phyloP scores from a whole-genome alignment of 2,888 invertebrate genomes.

The Laothoe populi region DNA sequence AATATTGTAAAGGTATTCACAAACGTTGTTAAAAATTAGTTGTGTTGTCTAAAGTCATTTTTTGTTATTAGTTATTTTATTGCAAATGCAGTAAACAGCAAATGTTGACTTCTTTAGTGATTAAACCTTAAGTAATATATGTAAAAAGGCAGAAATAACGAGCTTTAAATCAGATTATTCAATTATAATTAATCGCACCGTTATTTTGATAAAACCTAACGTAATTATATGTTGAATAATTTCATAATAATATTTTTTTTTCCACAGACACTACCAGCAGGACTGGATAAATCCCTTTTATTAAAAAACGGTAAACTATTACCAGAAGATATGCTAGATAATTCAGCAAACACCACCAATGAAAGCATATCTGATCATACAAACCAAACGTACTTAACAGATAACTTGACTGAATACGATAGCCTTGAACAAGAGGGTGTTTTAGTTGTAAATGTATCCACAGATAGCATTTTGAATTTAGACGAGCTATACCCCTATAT shows the following conservation, averaged over 20 bases:
- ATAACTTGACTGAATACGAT: conserved; percentile 77
- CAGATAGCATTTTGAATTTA: conserved; percentile 75
- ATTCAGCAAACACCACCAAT: conserved; percentile 49
- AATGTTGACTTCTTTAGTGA: too few species aligned
- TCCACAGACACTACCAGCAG: conserved; percentile 67
- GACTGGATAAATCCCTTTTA: conserved; percentile 70
- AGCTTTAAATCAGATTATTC: too few species aligned
- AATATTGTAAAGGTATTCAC: neutral
- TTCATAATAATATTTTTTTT: conserved; percentile 11
- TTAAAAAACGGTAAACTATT: conserved; percentile 76
- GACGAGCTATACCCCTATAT: conserved; percentile 75
- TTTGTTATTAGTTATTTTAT: too few species aligned
- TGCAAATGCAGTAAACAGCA: too few species aligned
- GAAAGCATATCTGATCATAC: conserved; percentile 55
- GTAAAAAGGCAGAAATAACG: too few species aligned
- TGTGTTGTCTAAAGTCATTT: too few species aligned
- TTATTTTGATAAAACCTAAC: neutral
- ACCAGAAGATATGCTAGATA: conserved; percentile 66
- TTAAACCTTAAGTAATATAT: too few species aligned
- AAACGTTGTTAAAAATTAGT: too few species aligned
- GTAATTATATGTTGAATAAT: neutral
- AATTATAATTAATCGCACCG: too few species aligned
- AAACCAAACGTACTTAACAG: conserved; percentile 62
- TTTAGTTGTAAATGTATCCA: conserved; percentile 76
- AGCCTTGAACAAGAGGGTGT: conserved; percentile 82